Base-by-base conservation (phyloP, 23 tunicate genomes). In the Aplidium turbinatum region DNA sequence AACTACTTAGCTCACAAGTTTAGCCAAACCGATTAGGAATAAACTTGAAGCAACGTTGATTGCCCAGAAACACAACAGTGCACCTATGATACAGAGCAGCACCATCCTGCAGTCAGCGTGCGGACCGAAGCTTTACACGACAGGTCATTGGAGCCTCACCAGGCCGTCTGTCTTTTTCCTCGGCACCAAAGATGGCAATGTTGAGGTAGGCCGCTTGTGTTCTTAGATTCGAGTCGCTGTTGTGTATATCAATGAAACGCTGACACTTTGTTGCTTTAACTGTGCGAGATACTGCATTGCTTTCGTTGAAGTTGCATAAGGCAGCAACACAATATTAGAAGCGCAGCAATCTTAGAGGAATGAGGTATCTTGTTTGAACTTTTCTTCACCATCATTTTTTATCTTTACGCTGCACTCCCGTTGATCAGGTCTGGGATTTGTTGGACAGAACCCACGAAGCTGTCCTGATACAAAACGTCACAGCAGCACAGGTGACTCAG, bases 361-460 rank as follows among this genome's bases (percentile, higher is more conserved):
- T n/a, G n/a, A n/a, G n/a, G n/a, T n/a, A n/a, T n/a, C n/a, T n/a
- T n/a, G n/a, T n/a, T n/a, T n/a, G n/a, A n/a, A n/a, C n/a, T n/a
- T n/a, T n/a, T n/a, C n/a, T n/a, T n/a, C n/a, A n/a, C n/a, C n/a
- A n/a, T n/a, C n/a, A n/a, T n/a, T n/a, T n/a, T n/a, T n/a, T n/a
- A n/a, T 42, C 50, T 16, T 42, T 42, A 42, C 16, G 16, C 16
- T 42, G 16, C 16, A 16, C 22, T 56, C 7, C 16, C 20, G 22
- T n/a, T n/a, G n/a, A n/a, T 68, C 28, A 85, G 91, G 97, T 91
- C 18, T 95, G 99, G 99, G 99, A 95, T 63, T 55, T 95, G 25
- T 70, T 95, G 35, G 99, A 95, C 42, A 78, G 90, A 45, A 95
- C 99, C 30, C 90, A 95, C 54, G 99, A 95, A 62, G 96, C 99